phyloP scores from a whole-genome alignment of 2,113 vertebrate species.

The Bubo blakistoni region DNA sequence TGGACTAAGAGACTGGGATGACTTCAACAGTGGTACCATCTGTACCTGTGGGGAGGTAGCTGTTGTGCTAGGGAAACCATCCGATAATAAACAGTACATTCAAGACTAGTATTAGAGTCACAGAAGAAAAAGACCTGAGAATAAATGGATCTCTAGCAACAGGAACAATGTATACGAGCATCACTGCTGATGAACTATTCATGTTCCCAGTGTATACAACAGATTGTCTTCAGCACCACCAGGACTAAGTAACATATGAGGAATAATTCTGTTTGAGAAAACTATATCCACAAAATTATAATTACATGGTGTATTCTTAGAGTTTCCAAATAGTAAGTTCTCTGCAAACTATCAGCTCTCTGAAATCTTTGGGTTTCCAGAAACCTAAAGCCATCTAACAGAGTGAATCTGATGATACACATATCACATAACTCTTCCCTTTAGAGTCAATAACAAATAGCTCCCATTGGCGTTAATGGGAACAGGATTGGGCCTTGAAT shows the following conservation, averaged over 20 bases:
- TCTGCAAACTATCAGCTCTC: not conserved
- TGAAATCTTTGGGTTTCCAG: not conserved
- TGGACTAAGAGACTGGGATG: too few species aligned
- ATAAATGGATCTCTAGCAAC: not conserved
- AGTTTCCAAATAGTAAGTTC: not conserved
- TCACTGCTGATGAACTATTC: not conserved
- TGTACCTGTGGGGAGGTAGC: too few species aligned
- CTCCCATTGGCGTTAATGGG: not conserved
- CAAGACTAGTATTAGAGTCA: too few species aligned
- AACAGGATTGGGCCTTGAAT: not conserved
- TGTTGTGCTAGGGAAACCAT: not conserved
- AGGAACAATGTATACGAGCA: accelerated
- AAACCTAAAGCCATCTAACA: not conserved
- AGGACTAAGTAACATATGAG: too few species aligned
- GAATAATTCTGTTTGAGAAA: not conserved
- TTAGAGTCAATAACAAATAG: not conserved
- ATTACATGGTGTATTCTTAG: not conserved
- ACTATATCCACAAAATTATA: not conserved
- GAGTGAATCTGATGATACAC: not conserved
- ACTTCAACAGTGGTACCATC: accelerated
- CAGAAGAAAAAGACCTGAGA: not conserved
- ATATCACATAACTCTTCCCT: not conserved
- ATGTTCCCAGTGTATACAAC: accelerated
- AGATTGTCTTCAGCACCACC: not conserved
- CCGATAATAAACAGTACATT: not conserved